Evolutionary conservation across 37 sponge, comb jelly and placozoan species (phyloP), one percentile per base, ranked within the genome.

Genomic region (Halisarca cf. caerulea): DNA sequence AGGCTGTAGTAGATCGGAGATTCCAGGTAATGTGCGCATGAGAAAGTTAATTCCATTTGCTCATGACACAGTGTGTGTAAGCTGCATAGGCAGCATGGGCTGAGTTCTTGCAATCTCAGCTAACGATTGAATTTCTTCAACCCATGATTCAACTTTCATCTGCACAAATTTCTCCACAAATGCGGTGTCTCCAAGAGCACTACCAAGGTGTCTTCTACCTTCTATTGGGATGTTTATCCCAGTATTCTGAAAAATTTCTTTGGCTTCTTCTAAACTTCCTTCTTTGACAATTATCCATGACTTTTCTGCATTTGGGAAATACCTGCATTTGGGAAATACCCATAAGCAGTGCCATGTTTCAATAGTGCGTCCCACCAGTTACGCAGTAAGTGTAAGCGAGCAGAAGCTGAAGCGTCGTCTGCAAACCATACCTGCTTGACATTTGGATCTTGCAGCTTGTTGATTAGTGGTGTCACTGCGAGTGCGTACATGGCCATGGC

Each of bases 401-500:
- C 85, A 39, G 54, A 47, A 80, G 85, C 66, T 11, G 85, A 30
- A 30, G 82, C 89, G 84, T 84, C 89, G 78, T 88, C 89, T 37
- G 89, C 85, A 66, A 84, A 89, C 85, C 85, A 89, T 27, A 70
- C 27, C 69, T 90, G 86, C 54, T 74, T 82, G 0, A 78, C 33
- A 38, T 20, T 8, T 44, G 27, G 28, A 25, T 74, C 47, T 33
- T 58, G 51, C 15, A 79, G 82, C 28, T 58, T 40, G 23, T 75
- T 32, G 59, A 89, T 85, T 15, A 89, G 90, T 36, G 90, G 82
- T 21, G 40, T 42, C 36, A 47, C 57, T 9, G 72, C 86, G 25
- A 90, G 6, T 23, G 86, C 90, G 34, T 83, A 90, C 80, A 90
- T 86, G 20, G 87, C 38, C 84, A 90, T 90, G 2, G 83, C 90